A percentile compares a stretch with the other conserved stretches of the same genome.
These are phyloP conservation scores for Caenorhabditis sp. DNA, from an alignment of 2,888 invertebrate species.

Conservation along the genomic window DNA sequence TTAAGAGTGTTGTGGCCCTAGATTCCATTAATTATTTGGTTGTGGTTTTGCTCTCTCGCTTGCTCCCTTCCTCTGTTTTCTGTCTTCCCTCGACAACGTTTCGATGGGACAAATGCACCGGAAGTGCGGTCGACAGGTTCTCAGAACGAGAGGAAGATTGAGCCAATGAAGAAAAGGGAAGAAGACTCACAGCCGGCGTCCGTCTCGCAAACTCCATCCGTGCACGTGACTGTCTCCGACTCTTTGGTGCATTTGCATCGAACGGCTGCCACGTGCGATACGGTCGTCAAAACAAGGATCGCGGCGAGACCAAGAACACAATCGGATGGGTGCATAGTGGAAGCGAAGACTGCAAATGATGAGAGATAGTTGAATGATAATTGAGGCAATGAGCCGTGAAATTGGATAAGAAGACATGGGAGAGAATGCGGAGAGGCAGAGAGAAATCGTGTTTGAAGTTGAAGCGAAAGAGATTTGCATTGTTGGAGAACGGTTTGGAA, in stretches of 20 bases:
- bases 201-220: conserved; percentile 67
- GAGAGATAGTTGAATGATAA: conserved; percentile 34
- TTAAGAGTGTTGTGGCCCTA: conserved; percentile 12
- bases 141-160: not conserved
- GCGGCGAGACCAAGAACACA: conserved; percentile 25
- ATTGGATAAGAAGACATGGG: conserved; percentile 32
- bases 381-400: conserved; percentile 50
- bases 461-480: conserved; percentile 7
- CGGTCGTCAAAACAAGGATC: conserved; percentile 17
- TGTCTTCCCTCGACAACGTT: not conserved
- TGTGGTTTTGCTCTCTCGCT: not conserved
- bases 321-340: conserved; percentile 27
- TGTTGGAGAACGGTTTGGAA: conserved; percentile 17
- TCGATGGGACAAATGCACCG: conserved; percentile 31
- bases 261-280: conserved; percentile 45
- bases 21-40: conserved; percentile 16
- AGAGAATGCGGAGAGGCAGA: conserved; percentile 5
- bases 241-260: conserved; percentile 71
- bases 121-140: conserved; percentile 37
- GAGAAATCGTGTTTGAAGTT: conserved; percentile 37
- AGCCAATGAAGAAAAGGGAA: conserved; percentile 38
- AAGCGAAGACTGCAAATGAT: conserved; percentile 8
- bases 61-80: not conserved
- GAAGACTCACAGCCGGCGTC: conserved; percentile 65
- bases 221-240: conserved; percentile 67